Base-by-base conservation (phyloP, 2,113 vertebrate genomes). In the Pomatorhinus ruficollis region DNA sequence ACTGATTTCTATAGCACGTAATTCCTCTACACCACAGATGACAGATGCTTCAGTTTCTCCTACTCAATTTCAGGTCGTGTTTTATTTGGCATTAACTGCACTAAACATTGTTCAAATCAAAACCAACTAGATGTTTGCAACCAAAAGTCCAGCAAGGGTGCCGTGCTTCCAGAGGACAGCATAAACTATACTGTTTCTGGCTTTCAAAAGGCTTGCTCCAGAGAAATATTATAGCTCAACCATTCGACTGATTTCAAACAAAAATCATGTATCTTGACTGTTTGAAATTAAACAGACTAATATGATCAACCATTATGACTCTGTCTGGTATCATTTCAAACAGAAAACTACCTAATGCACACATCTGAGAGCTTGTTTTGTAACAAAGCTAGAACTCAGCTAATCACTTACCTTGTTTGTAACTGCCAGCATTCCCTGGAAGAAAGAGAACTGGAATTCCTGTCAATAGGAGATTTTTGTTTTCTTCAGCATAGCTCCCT, bases 361-460 rank as follows among this genome's bases (percentile, higher is more conserved):
- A 69, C 75, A 47, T 15, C 35, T 3, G 9, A 78, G 4, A 65
- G 61, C 24, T 71, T 50, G 45, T 56, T 56, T 28, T 50, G n/a
- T 64, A 90, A 42, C 15, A 53, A 11, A 42, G 18, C 23, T 59
- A 0, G 27, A 54, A 74, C 50, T 88, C 40, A 31, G n/a, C 10
- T 66, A 37, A 70, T 78, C 15, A 49, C 97, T 97, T 95, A 99
- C 99, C 99, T 98, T 99, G 99, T 72, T 99, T 99, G 87, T 99
- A 99, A 96, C 99, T 99, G 80, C 99, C 99, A 80, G 99, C 99
- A 57, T 99, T 99, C 50, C 99, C 99, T 4, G 99, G 99, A 97
- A 99, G 98, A 97, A 99, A 99, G n/a, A 99, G 98, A 85, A 99
- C 98, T 35, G 99, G 99, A 94, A 99, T 99, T 14, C 99, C 99